Percentiles rank a stretch among this genome's conserved stretches.
These are phyloP conservation scores for Acleris sparsana DNA, from an alignment of 2,888 invertebrate species.

Conservation along the genomic window DNA sequence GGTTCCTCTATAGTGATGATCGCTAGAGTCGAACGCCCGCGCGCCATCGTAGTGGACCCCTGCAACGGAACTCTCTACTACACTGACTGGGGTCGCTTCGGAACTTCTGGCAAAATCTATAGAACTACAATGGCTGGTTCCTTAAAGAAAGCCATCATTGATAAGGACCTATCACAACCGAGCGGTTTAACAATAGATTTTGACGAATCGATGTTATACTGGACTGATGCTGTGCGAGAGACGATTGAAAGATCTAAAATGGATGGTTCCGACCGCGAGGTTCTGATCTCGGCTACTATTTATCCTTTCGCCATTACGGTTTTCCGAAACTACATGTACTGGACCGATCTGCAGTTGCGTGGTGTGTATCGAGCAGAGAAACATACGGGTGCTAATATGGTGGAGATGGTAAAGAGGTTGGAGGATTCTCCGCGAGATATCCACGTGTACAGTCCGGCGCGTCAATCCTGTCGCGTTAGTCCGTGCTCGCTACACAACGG, in stretches of 20 bases:
- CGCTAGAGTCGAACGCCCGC: conserved; percentile 94
- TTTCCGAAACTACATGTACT: conserved; percentile 95
- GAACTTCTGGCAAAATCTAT: conserved; percentile 96
- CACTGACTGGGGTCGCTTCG: conserved; percentile 97
- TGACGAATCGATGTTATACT: conserved; percentile 95
- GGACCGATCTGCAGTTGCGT: conserved; percentile 96
- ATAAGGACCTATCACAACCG: conserved; percentile 95
- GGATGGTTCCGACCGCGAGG: conserved; percentile 93
- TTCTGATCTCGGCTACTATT: conserved; percentile 94
- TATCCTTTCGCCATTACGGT: conserved; percentile 98
- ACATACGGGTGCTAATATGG: conserved; percentile 96
- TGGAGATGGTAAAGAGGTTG: conserved; percentile 95
- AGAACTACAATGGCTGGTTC: conserved; percentile 98
- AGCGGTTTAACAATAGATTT: conserved; percentile 98
- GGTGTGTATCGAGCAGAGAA: conserved; percentile 99
- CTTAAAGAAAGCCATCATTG: conserved; percentile 92
- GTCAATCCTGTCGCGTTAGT: conserved; percentile 92
- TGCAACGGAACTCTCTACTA: conserved; percentile 97
- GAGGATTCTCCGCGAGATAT: conserved; percentile 97
- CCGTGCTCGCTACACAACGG: conserved; percentile 96
- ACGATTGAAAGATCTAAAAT: conserved; percentile 96
- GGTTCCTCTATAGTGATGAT: conserved; percentile 95
- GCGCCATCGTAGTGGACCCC: conserved; percentile 98
- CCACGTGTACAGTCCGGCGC: conserved; percentile 90
- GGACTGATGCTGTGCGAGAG: conserved; percentile 98